Conservation (phyloP, 2,113 vertebrate species). For the Alaudala cheleensis region DNA sequence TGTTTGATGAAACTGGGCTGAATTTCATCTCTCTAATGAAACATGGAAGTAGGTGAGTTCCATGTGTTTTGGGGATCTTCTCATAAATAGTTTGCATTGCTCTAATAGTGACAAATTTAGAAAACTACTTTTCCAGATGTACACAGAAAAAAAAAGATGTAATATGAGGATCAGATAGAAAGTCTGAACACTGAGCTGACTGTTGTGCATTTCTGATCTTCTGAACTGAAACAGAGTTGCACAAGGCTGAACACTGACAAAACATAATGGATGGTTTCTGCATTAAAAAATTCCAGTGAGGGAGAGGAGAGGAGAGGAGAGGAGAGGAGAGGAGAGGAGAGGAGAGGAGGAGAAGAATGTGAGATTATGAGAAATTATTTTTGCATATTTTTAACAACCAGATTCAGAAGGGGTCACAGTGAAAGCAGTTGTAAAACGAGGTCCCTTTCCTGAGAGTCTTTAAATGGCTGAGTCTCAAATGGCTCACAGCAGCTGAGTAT, state of each 20-base stretch:
- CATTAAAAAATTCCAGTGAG: neutral
- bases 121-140: conserved; percentile 56
- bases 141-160: neutral
- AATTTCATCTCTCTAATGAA: conserved; percentile 32
- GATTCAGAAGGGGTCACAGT: neutral
- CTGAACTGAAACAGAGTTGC: neutral
- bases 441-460: neutral
- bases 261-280: neutral
- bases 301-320: no score
- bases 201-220: neutral
- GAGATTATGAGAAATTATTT: neutral
- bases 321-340: neutral
- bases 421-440: neutral
- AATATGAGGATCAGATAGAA: conserved; percentile 44
- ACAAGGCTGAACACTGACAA: neutral
- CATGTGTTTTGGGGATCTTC: conserved; percentile 43
- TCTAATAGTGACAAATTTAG: conserved; percentile 36
- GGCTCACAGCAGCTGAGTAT: neutral
- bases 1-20: neutral
- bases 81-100: conserved; percentile 51
- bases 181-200: neutral
- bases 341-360: accelerated
- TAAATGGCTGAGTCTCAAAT: neutral
- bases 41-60: conserved; percentile 41
- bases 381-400: neutral